These are phyloP conservation scores for Iguana delicatissima DNA, from an alignment of 2,797 vertebrate genomes.

Conservation along the genomic window DNA sequence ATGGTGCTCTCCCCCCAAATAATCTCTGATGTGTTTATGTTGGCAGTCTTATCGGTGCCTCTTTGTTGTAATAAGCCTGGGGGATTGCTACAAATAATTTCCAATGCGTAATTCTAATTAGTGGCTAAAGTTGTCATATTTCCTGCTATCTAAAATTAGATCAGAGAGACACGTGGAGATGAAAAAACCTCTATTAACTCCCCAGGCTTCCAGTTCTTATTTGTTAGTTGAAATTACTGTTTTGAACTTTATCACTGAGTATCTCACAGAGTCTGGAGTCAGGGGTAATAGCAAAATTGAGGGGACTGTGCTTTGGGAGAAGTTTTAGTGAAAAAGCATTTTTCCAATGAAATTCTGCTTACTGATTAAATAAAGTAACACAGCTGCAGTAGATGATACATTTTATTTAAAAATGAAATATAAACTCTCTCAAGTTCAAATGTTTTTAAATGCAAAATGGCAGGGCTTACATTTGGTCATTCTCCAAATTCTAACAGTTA, in stretches of 20 bases:
- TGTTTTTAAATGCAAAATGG: background rate
- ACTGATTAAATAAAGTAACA: conserved; percentile 1
- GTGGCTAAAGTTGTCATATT: conserved; percentile 77
- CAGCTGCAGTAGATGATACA: background rate
- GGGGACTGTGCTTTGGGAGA: background rate
- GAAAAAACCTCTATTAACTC: conserved; percentile 78
- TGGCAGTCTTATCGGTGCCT: conserved; percentile 61
- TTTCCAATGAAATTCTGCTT: conserved; percentile 43
- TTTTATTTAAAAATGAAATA: conserved; percentile 9
- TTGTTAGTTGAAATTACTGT: conserved; percentile 77
- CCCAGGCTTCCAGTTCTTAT: conserved; percentile 74
- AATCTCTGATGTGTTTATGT: conserved; percentile 53
- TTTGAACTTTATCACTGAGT: conserved; percentile 78
- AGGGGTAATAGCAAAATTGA: conserved; percentile 60
- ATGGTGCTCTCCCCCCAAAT: conserved; percentile 57
- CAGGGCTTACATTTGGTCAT: background rate
- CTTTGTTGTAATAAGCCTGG: conserved; percentile 76
- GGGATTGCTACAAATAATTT: conserved; percentile 79
- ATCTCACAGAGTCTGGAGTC: conserved; percentile 75
- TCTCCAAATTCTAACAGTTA: background rate
- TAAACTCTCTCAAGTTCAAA: background rate
- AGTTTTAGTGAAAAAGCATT: conserved; percentile 50
- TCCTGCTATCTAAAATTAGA: conserved; percentile 84
- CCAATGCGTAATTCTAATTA: conserved; percentile 81
- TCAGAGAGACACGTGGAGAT: conserved; percentile 77